phyloP scores from a whole-genome alignment of 2,888 invertebrate species.

The Agrochola circellaris region DNA sequence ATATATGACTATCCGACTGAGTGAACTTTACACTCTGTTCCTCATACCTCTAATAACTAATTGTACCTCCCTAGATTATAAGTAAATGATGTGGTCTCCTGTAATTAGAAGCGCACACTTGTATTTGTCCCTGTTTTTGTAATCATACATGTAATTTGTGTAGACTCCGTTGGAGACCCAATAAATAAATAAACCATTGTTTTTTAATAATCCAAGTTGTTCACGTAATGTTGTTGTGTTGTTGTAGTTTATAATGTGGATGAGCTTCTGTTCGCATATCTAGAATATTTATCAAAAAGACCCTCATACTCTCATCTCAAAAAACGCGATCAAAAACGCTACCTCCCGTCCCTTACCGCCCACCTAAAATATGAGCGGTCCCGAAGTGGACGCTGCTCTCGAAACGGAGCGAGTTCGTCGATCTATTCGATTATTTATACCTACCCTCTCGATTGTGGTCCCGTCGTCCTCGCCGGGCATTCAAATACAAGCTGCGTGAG shows the following conservation, averaged over 20 bases:
- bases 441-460: constrained; percentile 47
- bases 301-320: background rate
- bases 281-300: background rate
- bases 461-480: constrained; percentile 24
- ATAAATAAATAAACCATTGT: background rate
- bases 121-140: too few relatives aligned
- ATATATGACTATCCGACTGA: too few relatives aligned
- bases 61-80: too few relatives aligned
- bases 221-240: too few relatives aligned
- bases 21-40: too few relatives aligned
- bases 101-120: too few relatives aligned
- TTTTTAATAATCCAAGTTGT: background rate
- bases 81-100: too few relatives aligned
- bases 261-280: background rate
- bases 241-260: background rate
- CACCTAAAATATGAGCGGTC: constrained; percentile 60
- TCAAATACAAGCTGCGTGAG: constrained; percentile 32
- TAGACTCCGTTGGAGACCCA: background rate
- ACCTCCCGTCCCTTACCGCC: constrained; percentile 17
- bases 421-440: constrained; percentile 66
- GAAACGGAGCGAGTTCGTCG: constrained; percentile 54
- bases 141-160: background rate
- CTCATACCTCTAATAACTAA: too few relatives aligned
- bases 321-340: constrained; percentile 25
- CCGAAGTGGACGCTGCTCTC: constrained; percentile 59